Conservation (phyloP, 2,797 vertebrate species). For the Cottoperca gobio region DNA sequence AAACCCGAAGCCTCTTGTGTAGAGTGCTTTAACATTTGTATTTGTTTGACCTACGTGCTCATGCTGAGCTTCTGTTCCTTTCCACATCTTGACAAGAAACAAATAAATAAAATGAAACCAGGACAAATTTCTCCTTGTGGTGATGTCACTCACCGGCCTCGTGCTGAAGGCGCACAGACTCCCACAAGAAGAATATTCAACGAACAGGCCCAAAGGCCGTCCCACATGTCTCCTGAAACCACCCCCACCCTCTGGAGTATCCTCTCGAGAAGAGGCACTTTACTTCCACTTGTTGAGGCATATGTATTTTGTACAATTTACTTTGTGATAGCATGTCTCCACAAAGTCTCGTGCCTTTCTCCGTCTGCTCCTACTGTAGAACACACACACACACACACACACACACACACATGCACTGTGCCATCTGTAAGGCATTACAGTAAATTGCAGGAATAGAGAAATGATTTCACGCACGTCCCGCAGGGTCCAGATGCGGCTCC, state of each 20-base stretch:
- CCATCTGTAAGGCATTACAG: constrained; percentile 81
- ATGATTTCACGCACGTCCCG: constrained; percentile 76
- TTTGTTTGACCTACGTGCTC: not conserved
- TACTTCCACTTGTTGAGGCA: constrained; percentile 40
- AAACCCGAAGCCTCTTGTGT: constrained; percentile 16
- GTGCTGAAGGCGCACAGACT: constrained; percentile 26
- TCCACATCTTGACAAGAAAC: constrained; percentile 31
- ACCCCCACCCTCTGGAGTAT: constrained; percentile 19
- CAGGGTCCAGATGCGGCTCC: constrained; percentile 71
- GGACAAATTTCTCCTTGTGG: constrained; percentile 26
- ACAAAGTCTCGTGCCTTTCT: constrained; percentile 32
- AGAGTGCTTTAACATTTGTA: constrained; percentile 18
- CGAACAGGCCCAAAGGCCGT: constrained; percentile 26
- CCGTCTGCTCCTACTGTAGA: constrained; percentile 48
- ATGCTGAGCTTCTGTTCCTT: constrained; percentile 29
- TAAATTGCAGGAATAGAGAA: constrained; percentile 79
- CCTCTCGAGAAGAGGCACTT: constrained; percentile 36
- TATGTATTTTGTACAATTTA: constrained; percentile 49
- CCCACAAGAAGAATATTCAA: constrained; percentile 33
- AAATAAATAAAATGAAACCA: constrained; percentile 28
- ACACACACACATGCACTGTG: constrained; percentile 14
- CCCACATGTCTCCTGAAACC: constrained; percentile 34
- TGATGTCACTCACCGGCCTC: constrained; percentile 32
- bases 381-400: not conserved
- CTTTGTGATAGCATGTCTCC: constrained; percentile 57